Base-by-base conservation (phyloP, 2,113 vertebrate genomes). In the Myocastor coypus region DNA sequence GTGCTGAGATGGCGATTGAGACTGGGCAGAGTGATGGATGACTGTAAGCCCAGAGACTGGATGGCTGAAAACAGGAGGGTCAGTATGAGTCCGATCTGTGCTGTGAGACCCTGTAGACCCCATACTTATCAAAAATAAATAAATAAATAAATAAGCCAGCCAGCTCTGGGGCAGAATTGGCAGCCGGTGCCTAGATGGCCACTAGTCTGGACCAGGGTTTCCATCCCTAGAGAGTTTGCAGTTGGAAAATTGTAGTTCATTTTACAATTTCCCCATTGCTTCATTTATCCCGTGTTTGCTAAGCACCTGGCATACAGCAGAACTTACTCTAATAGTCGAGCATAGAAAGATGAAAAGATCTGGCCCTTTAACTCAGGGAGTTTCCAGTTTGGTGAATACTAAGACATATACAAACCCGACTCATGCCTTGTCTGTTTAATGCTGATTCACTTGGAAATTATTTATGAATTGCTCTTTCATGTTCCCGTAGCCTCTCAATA, bases 401-500 rank as follows among this genome's bases (percentile, higher is more conserved):
- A 90, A 94, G 46, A 84, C 14, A 91, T 22, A 30, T 7, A 13
- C 57, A 78, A 91, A 82, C 32, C 34, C 17, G 52, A 66, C 12
- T 32, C 13, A 71, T 7, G 34, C 32, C 83, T n/a, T 84, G 42
- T 63, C 64, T 93, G 69, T 64, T 92, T 68, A 78, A 40, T 42
- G 17, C 30, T 40, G 46, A 64, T 37, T 46, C 2, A 63, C 55
- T 89, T 59, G 50, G 28, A 91, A 57, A 92, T 28, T 78, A n/a
- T 24, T 8, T 57, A 42, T n/a, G 20, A 6, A 26, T 42, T 11
- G 52, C 26, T 20, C 89, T 83, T 71, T 17, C 9, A 63, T 37
- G 34, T 82, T 96, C 61, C 81, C 20, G 17, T 40, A 78, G 68
- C 40, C 40, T 85, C 61, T 95, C 28, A 75, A 71, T 75, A 92